A percentile compares a stretch with the other conserved stretches of the same genome.
Evolutionary conservation across 2,888 invertebrate species (phyloP).

Genomic region (Bombylius major): DNA sequence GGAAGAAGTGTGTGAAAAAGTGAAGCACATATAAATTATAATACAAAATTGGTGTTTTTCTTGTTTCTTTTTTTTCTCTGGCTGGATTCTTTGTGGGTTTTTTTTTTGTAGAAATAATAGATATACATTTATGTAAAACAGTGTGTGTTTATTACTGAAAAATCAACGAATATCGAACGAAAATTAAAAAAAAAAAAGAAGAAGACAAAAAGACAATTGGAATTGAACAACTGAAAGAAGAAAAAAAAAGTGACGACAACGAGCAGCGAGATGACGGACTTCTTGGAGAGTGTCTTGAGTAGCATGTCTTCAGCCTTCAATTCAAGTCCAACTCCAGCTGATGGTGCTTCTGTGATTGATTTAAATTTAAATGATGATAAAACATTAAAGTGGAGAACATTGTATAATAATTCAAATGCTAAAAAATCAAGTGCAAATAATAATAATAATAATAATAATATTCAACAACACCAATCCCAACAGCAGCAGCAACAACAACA

Average conservation of each 20-base stretch:
- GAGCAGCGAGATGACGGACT: slow-evolving; percentile 26
- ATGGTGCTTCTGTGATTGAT: slow-evolving; percentile 24
- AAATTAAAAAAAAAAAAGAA: slow-evolving; percentile 2
- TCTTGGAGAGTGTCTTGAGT: slow-evolving; percentile 28
- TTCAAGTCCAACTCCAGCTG: slow-evolving; percentile 17
- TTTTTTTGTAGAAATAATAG: too few relatives aligned
- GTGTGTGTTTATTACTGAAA: too few relatives aligned
- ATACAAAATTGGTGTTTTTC: too few relatives aligned
- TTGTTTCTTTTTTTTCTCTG: too few relatives aligned
- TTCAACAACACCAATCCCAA: slow-evolving; percentile 7
- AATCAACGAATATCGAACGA: neutral
- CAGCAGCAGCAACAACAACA: slow-evolving; percentile 2
- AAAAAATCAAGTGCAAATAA: slow-evolving; percentile 22
- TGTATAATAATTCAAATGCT: slow-evolving; percentile 35
- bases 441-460: slow-evolving; percentile 8
- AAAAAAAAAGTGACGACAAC: neutral
- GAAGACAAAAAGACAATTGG: neutral
- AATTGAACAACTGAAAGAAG: neutral
- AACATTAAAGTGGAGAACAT: slow-evolving; percentile 34
- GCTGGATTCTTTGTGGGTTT: too few relatives aligned
- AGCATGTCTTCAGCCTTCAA: slow-evolving; percentile 17
- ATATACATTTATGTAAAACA: too few relatives aligned
- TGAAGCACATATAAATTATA: too few relatives aligned
- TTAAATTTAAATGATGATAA: slow-evolving; percentile 33
- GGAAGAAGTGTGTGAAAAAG: too few relatives aligned